Conservation (phyloP, 2,888 invertebrate genomes). For the Pinctada fucata region DNA sequence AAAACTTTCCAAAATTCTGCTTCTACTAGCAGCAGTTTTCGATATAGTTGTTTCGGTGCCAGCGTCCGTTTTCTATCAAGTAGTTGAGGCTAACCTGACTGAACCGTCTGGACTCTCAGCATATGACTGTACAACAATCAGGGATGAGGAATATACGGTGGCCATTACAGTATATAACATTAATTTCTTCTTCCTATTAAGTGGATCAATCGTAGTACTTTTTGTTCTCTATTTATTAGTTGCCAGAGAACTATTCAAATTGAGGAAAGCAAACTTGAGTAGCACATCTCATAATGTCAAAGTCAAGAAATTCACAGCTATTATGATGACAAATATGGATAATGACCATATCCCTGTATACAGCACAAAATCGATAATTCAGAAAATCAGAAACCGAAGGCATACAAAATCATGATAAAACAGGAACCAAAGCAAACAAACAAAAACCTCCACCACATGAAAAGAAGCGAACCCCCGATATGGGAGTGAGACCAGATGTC, state of each 20-base stretch:
- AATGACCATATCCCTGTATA: too few relatives aligned
- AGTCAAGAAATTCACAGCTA: slow-evolving; percentile 48
- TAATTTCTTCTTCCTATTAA: slow-evolving; percentile 54
- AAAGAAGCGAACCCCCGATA: too few relatives aligned
- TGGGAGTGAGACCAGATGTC: too few relatives aligned
- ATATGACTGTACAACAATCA: slow-evolving; percentile 58
- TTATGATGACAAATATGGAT: slow-evolving; percentile 42
- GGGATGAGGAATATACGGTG: slow-evolving; percentile 42
- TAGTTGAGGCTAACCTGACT: slow-evolving; percentile 50
- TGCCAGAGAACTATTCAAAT: slow-evolving; percentile 44
- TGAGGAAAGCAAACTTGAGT: slow-evolving; percentile 38
- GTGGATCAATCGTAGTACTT: slow-evolving; percentile 45
- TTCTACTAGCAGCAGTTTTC: slow-evolving; percentile 44
- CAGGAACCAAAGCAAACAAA: too few relatives aligned
- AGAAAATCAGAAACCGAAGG: too few relatives aligned
- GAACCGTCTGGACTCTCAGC: slow-evolving; percentile 45
- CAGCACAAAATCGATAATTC: too few relatives aligned
- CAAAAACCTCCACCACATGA: too few relatives aligned
- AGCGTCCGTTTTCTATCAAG: slow-evolving; percentile 54
- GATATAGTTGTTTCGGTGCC: slow-evolving; percentile 49
- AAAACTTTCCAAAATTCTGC: slow-evolving; percentile 13
- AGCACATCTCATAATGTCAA: slow-evolving; percentile 35
- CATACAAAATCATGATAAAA: too few relatives aligned
- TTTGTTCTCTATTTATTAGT: slow-evolving; percentile 55
- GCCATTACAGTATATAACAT: slow-evolving; percentile 57